Conservation (phyloP, 2,113 vertebrate genomes). For the Hirundichthys speculiger region DNA sequence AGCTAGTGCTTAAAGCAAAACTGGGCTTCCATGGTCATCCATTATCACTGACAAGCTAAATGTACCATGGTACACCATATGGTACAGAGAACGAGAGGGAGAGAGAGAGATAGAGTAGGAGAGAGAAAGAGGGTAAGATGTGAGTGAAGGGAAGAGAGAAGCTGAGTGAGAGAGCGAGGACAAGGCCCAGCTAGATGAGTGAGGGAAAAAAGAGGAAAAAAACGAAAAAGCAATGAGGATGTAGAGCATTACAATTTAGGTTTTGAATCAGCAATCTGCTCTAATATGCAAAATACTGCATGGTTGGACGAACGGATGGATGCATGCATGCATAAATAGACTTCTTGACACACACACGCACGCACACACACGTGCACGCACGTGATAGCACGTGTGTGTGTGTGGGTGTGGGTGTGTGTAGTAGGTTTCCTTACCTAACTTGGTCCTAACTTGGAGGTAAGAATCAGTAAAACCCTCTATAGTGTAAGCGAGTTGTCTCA, state of each 20-base stretch:
- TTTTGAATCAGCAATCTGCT: constrained; percentile 12
- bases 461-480: too few species aligned
- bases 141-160: background rate
- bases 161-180: constrained; percentile 19
- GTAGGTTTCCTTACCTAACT: too few species aligned
- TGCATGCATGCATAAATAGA: constrained; percentile 18
- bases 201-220: constrained; percentile 12
- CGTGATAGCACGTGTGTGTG: too few species aligned
- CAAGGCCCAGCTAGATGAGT: constrained; percentile 9
- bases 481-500: too few species aligned
- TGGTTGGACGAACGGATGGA: background rate
- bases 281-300: constrained; percentile 17
- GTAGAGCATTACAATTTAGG: constrained; percentile 35
- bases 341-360: background rate
- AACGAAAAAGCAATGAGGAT: constrained; percentile 21
- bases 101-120: constrained; percentile 28
- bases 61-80: constrained; percentile 81
- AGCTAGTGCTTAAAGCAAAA: constrained; percentile 81
- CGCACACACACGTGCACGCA: too few species aligned
- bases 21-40: constrained; percentile 80
- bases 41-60: constrained; percentile 82
- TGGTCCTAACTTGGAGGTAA: too few species aligned
- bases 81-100: constrained; percentile 61
- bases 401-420: too few species aligned
- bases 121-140: constrained; percentile 22